A percentile compares a stretch with the other conserved stretches of the same genome.
Evolutionary conservation across 2,797 vertebrate species (phyloP).

Genomic region (Sciaenops ocellatus): DNA sequence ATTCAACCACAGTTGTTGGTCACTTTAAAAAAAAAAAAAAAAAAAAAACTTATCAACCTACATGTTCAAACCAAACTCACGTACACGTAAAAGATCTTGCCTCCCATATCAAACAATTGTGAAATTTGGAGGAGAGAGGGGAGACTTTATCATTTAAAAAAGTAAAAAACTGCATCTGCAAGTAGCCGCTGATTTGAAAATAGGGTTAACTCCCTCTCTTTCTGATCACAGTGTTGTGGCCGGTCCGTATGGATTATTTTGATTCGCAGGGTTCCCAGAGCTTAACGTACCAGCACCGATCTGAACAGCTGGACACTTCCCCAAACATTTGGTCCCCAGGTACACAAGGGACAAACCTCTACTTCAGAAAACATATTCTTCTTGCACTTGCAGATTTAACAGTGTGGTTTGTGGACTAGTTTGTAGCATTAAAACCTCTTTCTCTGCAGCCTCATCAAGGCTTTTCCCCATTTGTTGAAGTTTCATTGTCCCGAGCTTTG

Average conservation of each 20-base stretch:
- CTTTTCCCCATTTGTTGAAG: conserved; percentile 13
- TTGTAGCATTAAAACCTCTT: conserved; percentile 37
- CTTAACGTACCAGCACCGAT: conserved; percentile 41
- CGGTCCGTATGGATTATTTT: conserved; percentile 56
- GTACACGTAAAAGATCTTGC: conserved; percentile 56
- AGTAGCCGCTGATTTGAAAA: conserved; percentile 56
- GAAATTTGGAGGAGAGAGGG: conserved; percentile 12
- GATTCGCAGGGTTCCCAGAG: conserved; percentile 64
- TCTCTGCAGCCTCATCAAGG: conserved; percentile 39
- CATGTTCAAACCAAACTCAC: conserved; percentile 59
- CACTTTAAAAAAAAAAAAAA: conserved; percentile 45
- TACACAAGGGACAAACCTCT: conserved; percentile 42
- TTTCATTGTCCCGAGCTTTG: conserved; percentile 30
- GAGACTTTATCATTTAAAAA: conserved; percentile 27
- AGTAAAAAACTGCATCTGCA: conserved; percentile 60
- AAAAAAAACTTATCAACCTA: conserved; percentile 52
- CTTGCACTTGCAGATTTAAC: conserved; percentile 31
- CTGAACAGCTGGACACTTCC: conserved; percentile 44
- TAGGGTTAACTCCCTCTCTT: conserved; percentile 42
- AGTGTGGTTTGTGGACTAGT: conserved; percentile 50
- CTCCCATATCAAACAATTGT: conserved; percentile 51
- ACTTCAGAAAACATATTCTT: conserved; percentile 34
- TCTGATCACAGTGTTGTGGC: conserved; percentile 80
- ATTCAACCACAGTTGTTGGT: conserved; percentile 81
- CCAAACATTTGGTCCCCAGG: conserved; percentile 36